Percentiles rank a stretch among this genome's conserved stretches.
phyloP scores from a whole-genome alignment of 2,888 invertebrate genomes.

The Cryptus armator region DNA sequence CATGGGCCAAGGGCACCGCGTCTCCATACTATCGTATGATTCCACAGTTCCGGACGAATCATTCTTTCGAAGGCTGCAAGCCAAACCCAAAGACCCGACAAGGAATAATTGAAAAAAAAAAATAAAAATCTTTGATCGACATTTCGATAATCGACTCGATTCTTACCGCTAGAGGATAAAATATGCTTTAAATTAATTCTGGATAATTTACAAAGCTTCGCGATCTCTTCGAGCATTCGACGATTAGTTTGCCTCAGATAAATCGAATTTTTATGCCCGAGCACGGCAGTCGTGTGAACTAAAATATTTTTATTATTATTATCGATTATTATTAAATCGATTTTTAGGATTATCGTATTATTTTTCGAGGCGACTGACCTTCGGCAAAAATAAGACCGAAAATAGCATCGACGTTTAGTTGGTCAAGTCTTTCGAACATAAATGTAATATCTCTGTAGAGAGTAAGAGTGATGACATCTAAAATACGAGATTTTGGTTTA shows the following conservation, averaged over 20 bases:
- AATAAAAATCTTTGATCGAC: background rate
- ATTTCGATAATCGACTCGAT: background rate
- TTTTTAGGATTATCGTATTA: background rate
- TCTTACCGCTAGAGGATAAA: conserved; percentile 53
- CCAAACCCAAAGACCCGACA: background rate
- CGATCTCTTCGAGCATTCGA: conserved; percentile 47
- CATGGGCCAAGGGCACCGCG: conserved; percentile 36
- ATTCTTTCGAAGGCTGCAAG: conserved; percentile 66
- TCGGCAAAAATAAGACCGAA: conserved; percentile 82
- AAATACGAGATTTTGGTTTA: background rate
- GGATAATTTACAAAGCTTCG: conserved; percentile 59
- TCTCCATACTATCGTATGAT: conserved; percentile 74
- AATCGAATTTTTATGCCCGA: conserved; percentile 52
- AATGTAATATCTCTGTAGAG: conserved; percentile 79
- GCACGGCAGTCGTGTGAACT: conserved; percentile 54
- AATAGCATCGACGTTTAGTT: conserved; percentile 83
- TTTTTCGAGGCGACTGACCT: conserved; percentile 76
- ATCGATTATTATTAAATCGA: background rate
- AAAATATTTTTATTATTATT: background rate
- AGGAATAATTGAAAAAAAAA: background rate
- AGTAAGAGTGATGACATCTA: conserved; percentile 56
- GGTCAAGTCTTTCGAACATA: conserved; percentile 77
- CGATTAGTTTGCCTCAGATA: conserved; percentile 31
- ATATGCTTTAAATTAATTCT: conserved; percentile 44
- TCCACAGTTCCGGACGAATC: conserved; percentile 77